Base-by-base conservation (phyloP, 2,797 vertebrate genomes). In the Poeciliopsis presidionis region DNA sequence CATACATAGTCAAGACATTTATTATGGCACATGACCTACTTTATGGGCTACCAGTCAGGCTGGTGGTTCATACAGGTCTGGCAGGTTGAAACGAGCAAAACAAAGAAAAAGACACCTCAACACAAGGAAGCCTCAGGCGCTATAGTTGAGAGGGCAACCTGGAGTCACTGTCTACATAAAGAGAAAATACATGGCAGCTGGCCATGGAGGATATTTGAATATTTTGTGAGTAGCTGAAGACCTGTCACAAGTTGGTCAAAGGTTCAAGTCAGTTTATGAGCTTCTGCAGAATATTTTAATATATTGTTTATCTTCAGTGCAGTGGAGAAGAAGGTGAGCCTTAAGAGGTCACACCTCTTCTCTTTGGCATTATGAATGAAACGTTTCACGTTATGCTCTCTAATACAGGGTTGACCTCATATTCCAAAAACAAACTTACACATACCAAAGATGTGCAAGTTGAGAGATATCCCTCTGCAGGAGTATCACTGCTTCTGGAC, bases 1-100 rank as follows among this genome's bases (percentile, higher is more conserved):
- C 80, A 86, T 18, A 79, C 65, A 80, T 41, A 82, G 59, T 69
- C 75, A 77, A 81, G 74, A 79, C 72, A 78, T 84, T 87, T 81
- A 80, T 55, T 73, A 80, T 51, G 55, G n/a, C 43, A 65, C 28
- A 65, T 82, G 70, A 77, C 80, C 70, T 77, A 77, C 67, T 88
- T 86, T 76, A 76, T 76, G 43, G 51, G 73, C 74, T 49, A 76
- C 55, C 61, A 59, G 72, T 46, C 53, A 73, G 73, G 74, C 51
- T 45, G 47, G 72, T 72, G 74, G 75, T 76, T 84, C 75, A 82
- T 81, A n/a, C 22, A 14, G 74, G 75, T 85, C 73, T 84, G 77
- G 71, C 74, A 85, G 79, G 63, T 78, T 59, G 76, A 82, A 77
- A 5, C n/a, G 63, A 77, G 16, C 83, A 86, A 77, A 63, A 43